Evolutionary conservation across 2,113 vertebrate species (phyloP).

Genomic region (Oreotrochilus melanogaster): DNA sequence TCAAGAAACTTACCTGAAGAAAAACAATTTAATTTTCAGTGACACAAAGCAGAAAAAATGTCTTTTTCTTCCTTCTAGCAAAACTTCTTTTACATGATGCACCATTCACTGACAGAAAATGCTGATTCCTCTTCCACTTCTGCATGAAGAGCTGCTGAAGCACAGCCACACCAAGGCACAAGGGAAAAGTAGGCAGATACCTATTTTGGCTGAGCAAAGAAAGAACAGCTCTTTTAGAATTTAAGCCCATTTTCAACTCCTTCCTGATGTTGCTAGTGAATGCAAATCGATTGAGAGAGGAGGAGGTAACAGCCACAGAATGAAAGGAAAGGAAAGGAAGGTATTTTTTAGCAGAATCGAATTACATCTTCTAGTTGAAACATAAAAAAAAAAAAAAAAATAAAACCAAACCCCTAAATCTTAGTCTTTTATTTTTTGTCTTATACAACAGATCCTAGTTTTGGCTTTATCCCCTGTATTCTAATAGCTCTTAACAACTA

Average conservation of each 20-base stretch:
- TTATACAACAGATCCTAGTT: neutral
- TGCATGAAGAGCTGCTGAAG: neutral
- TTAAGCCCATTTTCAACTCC: neutral
- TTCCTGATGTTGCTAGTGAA: neutral
- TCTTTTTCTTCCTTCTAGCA: neutral
- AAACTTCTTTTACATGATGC: neutral
- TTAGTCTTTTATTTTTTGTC: neutral
- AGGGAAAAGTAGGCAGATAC: neutral
- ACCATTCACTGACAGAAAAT: neutral
- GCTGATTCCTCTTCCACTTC: neutral
- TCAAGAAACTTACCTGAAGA: neutral
- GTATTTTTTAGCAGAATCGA: neutral
- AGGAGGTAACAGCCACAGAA: neutral
- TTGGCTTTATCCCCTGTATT: neutral
- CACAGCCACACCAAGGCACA: neutral
- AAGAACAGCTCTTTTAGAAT: neutral
- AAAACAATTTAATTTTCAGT: neutral
- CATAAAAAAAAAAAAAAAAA: neutral
- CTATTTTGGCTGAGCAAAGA: neutral
- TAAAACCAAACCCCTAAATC: neutral
- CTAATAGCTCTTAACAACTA: neutral
- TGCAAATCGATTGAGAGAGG: neutral
- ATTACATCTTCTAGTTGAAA: neutral
- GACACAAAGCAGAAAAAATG: neutral
- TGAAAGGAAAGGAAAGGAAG: neutral